Conservation (phyloP, 2,113 vertebrate genomes). For the Genyomyrus donnyi region DNA sequence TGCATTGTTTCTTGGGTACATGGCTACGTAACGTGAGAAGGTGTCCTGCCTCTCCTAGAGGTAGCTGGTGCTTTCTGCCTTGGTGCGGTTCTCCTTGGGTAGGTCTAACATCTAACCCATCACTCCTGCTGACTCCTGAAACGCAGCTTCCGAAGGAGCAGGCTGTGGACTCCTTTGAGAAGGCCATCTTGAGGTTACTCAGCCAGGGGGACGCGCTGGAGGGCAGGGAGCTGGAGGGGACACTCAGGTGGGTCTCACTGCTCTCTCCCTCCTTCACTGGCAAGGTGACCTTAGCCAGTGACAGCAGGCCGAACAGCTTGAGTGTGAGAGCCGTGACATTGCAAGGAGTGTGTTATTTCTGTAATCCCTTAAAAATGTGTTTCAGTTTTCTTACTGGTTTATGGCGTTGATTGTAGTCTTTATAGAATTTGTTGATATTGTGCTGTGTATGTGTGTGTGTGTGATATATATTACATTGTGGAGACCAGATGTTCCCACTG, state of each 20-base stretch:
- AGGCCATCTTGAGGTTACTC: conserved; percentile 68
- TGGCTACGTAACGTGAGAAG: neutral
- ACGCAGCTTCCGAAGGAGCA: conserved; percentile 74
- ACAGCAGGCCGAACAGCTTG: neutral
- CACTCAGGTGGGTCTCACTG: conserved; percentile 61
- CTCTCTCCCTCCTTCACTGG: neutral
- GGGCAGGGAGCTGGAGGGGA: conserved; percentile 68
- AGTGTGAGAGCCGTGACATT: neutral
- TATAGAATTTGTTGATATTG: neutral
- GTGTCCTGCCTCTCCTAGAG: neutral
- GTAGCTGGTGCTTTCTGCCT: neutral
- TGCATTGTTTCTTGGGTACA: neutral
- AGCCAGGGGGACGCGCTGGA: conserved; percentile 68
- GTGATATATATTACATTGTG: no score
- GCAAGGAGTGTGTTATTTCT: neutral
- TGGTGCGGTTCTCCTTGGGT: neutral
- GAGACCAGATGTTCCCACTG: no score
- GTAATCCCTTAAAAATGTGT: neutral
- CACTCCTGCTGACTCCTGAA: conserved; percentile 19
- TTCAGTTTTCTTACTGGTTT: neutral
- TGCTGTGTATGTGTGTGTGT: neutral
- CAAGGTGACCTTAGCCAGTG: neutral
- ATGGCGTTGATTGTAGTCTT: neutral
- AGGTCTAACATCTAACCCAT: neutral
- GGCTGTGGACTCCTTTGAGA: conserved; percentile 71